Conservation (phyloP, 1,140 invertebrate genomes). For the Schlechtendalia chinensis region DNA sequence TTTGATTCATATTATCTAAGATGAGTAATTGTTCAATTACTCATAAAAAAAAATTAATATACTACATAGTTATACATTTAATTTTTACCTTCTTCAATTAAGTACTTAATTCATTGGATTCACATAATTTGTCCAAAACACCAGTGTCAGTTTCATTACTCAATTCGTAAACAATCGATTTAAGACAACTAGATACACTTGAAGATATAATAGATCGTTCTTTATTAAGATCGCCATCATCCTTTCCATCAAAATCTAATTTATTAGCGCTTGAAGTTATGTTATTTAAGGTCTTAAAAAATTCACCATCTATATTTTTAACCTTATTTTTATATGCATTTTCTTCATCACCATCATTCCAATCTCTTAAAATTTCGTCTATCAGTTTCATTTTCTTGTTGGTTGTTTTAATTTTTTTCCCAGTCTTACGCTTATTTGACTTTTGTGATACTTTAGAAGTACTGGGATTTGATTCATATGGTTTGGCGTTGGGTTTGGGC, state of each 20-base stretch:
- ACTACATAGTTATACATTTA: neutral
- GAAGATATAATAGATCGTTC: neutral
- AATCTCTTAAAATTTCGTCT: constrained; percentile 22
- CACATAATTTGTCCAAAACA: neutral
- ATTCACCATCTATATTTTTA: neutral
- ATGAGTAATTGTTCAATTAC: neutral
- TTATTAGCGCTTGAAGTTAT: neutral
- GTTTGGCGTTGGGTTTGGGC: neutral
- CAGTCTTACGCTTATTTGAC: neutral
- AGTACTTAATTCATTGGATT: neutral
- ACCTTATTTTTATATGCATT: neutral
- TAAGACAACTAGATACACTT: neutral
- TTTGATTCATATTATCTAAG: neutral
- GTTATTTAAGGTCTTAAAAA: neutral
- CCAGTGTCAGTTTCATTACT: neutral
- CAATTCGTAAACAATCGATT: neutral
- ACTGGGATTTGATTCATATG: neutral
- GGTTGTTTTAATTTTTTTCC: neutral
- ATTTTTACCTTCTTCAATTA: neutral
- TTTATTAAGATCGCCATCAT: neutral
- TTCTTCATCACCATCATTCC: neutral
- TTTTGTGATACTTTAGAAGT: neutral
- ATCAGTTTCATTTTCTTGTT: constrained; percentile 5
- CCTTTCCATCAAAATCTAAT: too few species aligned
- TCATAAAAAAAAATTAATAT: neutral